phyloP scores from a whole-genome alignment of 1,140 invertebrate species.

The Ceratosolen fusciceps region DNA sequence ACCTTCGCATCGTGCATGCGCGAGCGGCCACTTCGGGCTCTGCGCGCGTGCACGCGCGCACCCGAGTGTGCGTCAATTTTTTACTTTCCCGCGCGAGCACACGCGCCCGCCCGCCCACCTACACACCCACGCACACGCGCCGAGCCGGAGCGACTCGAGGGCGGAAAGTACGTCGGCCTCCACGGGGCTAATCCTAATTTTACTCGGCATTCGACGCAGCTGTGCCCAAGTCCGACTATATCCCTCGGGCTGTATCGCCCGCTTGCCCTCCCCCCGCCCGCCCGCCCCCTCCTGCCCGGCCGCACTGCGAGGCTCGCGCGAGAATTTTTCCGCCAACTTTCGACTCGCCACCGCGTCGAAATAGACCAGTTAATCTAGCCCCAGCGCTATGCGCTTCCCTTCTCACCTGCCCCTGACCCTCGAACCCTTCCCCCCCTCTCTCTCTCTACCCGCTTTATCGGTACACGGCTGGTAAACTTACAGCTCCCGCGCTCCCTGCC shows the following conservation, averaged over 20 bases:
- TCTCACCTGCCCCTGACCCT: constrained; percentile 19
- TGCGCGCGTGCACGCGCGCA: constrained; percentile 48
- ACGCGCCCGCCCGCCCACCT: background rate
- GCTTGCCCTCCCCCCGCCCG: background rate
- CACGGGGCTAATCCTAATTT: constrained; percentile 61
- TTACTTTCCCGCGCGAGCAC: constrained; percentile 6
- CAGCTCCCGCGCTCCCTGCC: background rate
- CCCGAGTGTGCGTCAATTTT: constrained; percentile 13
- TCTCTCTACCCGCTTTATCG: background rate
- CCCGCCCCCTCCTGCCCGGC: background rate
- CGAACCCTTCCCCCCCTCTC: background rate
- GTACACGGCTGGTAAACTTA: no score
- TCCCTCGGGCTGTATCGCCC: background rate
- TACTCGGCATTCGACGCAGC: constrained; percentile 62
- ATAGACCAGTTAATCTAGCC: constrained; percentile 42
- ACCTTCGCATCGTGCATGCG: constrained; percentile 42
- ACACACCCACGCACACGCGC: constrained; percentile 25
- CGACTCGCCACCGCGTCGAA: constrained; percentile 12
- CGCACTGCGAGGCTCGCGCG: background rate
- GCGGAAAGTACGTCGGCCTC: constrained; percentile 36
- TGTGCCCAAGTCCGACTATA: constrained; percentile 52
- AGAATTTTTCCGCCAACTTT: constrained; percentile 37
- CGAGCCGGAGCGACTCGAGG: no score
- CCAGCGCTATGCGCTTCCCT: constrained; percentile 29
- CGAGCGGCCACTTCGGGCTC: constrained; percentile 53